A percentile compares a stretch with the other conserved stretches of the same genome.
Conservation (phyloP, 2,888 invertebrate genomes). For the Theretra japonica region DNA sequence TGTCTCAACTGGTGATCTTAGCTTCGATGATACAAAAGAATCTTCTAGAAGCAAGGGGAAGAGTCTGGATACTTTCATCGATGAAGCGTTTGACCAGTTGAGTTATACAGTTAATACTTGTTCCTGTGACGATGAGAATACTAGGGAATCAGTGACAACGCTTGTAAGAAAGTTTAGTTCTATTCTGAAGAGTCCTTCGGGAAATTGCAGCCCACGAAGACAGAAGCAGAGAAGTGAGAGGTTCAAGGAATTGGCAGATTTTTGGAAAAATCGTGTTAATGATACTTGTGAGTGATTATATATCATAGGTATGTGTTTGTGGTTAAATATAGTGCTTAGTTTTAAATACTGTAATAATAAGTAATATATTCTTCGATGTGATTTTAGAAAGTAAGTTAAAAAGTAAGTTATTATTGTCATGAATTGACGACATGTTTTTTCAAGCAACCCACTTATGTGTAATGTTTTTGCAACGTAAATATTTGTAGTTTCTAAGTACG, state of each 20-base stretch:
- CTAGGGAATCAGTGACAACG: conserved; percentile 67
- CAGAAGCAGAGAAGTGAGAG: conserved; percentile 63
- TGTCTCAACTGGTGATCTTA: conserved; percentile 64
- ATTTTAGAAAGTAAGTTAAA: too few relatives aligned
- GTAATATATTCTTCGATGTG: too few relatives aligned
- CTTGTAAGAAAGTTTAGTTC: conserved; percentile 70
- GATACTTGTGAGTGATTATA: conserved; percentile 37
- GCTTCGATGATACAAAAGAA: conserved; percentile 68
- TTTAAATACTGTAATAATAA: neutral
- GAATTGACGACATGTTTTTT: neutral
- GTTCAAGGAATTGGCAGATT: conserved; percentile 72
- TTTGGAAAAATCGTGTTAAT: conserved; percentile 64
- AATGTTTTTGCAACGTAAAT: neutral
- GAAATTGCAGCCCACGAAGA: conserved; percentile 61
- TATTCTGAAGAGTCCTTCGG: conserved; percentile 59
- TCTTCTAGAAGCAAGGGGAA: conserved; percentile 50
- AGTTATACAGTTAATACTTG: conserved; percentile 57
- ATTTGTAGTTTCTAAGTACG: too few relatives aligned
- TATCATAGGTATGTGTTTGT: neutral
- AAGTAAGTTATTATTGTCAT: neutral
- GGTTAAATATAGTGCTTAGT: neutral
- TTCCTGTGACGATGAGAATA: conserved; percentile 48
- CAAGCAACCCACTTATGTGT: neutral
- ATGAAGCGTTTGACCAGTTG: conserved; percentile 71
- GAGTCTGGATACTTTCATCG: conserved; percentile 66